phyloP scores from a whole-genome alignment of 2,797 vertebrate genomes.

The Simalia tracyae region DNA sequence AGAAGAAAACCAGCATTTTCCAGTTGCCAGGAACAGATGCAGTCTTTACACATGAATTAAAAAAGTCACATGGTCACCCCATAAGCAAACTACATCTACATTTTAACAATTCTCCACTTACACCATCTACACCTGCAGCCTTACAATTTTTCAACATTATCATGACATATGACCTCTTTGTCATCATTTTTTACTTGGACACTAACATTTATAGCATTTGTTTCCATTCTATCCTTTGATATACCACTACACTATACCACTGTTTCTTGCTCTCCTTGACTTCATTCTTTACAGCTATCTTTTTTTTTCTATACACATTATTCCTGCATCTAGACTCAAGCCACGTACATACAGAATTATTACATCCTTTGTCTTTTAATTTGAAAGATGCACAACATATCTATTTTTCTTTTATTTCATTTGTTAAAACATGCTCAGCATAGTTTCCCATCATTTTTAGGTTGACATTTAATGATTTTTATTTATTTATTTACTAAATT shows the following conservation, averaged over 20 bases:
- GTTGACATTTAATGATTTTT: not conserved
- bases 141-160: not conserved
- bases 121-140: not conserved
- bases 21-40: not conserved
- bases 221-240: not conserved
- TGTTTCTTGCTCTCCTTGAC: not conserved
- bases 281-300: not conserved
- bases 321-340: not conserved
- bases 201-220: not conserved
- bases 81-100: not conserved
- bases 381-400: not conserved
- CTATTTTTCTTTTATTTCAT: not conserved
- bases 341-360: not conserved
- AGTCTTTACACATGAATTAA: not conserved
- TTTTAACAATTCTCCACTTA: not conserved
- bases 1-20: not conserved
- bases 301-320: not conserved
- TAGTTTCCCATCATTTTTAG: not conserved
- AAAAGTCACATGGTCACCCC: not conserved
- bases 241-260: not conserved
- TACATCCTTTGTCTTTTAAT: not conserved
- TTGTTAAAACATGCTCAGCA: not conserved
- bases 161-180: not conserved
- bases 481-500: no score
- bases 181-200: not conserved